These are phyloP conservation scores for Naja naja DNA, from an alignment of 2,113 vertebrate species.

Conservation along the genomic window DNA sequence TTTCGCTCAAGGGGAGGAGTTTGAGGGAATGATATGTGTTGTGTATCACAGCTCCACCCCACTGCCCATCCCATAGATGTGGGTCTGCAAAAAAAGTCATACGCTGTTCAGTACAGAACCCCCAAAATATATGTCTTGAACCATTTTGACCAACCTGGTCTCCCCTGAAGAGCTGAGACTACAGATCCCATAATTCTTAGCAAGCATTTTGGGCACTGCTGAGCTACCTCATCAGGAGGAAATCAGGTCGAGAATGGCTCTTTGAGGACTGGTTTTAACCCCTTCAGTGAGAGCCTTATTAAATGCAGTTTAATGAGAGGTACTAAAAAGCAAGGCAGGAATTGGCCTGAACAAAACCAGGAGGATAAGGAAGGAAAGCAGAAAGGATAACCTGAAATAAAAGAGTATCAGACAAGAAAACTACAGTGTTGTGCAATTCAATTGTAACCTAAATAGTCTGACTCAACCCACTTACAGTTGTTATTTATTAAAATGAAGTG, in stretches of 20 bases:
- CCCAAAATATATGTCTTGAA: background rate
- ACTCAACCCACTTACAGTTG: background rate
- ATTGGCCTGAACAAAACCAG: background rate
- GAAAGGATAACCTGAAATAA: background rate
- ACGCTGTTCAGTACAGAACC: background rate
- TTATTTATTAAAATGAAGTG: background rate
- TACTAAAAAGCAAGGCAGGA: background rate
- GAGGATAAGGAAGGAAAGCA: background rate
- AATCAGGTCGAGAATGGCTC: no score
- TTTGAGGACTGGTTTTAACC: background rate
- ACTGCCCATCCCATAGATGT: background rate
- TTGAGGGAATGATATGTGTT: background rate
- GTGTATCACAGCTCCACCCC: background rate
- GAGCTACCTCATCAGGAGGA: background rate
- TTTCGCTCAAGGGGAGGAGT: background rate
- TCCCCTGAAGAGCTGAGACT: background rate
- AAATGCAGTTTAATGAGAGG: background rate
- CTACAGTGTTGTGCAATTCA: background rate
- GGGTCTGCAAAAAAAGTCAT: background rate
- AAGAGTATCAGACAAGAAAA: background rate
- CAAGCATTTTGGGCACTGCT: background rate
- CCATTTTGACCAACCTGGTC: background rate
- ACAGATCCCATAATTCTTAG: background rate
- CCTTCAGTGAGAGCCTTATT: background rate
- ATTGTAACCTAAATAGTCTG: background rate